These are phyloP conservation scores for Mayetiola destructor DNA, from an alignment of 2,888 invertebrate genomes.

Conservation along the genomic window DNA sequence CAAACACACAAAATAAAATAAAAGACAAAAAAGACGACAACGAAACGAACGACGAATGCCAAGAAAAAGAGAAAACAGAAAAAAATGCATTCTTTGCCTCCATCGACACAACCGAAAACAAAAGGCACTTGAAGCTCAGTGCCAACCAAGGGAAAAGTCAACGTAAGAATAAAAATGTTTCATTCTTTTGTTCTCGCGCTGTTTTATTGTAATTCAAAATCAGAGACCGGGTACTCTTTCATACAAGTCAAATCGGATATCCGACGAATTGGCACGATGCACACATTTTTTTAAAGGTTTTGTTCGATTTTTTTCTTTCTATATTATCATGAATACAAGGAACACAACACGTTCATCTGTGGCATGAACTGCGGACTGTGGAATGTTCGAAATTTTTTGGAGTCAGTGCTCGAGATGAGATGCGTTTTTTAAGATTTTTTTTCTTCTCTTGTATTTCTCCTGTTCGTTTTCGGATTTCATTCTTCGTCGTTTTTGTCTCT, in stretches of 20 bases:
- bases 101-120: neutral
- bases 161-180: neutral
- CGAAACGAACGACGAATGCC: neutral
- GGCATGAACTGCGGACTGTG: conserved; percentile 1
- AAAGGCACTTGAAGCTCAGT: neutral
- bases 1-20: conserved; percentile 1
- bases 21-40: neutral
- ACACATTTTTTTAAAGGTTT: no score
- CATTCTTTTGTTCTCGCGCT: no score
- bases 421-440: neutral
- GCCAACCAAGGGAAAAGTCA: neutral
- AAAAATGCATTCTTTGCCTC: no score
- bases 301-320: no score
- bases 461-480: neutral
- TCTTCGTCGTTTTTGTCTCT: neutral
- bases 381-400: conserved; percentile 7
- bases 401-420: neutral
- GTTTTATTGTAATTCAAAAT: no score
- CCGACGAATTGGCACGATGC: no score
- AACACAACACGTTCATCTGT: conserved; percentile 1
- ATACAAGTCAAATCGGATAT: no score
- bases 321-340: no score
- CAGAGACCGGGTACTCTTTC: no score
- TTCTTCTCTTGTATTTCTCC: no score
- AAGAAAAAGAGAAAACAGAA: neutral